These are phyloP conservation scores for Callyntrura guangdongensis DNA, from an alignment of 2,888 invertebrate genomes.

Conservation along the genomic window DNA sequence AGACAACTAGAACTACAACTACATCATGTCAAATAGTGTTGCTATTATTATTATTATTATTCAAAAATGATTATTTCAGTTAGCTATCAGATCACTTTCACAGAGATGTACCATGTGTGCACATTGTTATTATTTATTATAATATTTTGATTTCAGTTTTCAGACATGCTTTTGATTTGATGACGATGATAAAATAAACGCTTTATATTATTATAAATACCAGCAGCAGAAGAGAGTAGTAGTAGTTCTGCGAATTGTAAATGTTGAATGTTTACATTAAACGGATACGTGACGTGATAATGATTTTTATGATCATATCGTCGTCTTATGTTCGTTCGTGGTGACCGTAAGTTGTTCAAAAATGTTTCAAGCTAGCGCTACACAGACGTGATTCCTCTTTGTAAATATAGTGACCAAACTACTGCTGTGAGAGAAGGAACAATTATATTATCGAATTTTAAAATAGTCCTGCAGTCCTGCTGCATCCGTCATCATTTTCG, in stretches of 20 bases:
- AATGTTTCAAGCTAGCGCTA: too few species aligned
- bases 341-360: not conserved
- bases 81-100: slow-evolving; percentile 65
- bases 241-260: not conserved
- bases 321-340: not conserved
- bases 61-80: slow-evolving; percentile 51
- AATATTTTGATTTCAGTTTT: slow-evolving; percentile 34
- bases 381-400: not conserved
- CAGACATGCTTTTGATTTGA: slow-evolving; percentile 63
- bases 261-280: too few species aligned
- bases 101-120: slow-evolving; percentile 3
- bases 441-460: too few species aligned
- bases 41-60: not conserved
- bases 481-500: not conserved
- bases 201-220: slow-evolving; percentile 5
- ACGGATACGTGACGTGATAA: too few species aligned
- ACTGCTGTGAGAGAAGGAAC: slow-evolving; percentile 9
- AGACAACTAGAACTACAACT: not conserved
- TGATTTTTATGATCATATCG: not conserved
- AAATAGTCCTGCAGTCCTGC: slow-evolving; percentile 18
- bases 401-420: not conserved
- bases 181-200: slow-evolving; percentile 53
- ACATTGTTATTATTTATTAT: too few species aligned
- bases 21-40: slow-evolving; percentile 23
- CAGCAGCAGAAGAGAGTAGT: not conserved